Conservation (phyloP, 2,113 vertebrate species). For the Pheucticus melanocephalus region DNA sequence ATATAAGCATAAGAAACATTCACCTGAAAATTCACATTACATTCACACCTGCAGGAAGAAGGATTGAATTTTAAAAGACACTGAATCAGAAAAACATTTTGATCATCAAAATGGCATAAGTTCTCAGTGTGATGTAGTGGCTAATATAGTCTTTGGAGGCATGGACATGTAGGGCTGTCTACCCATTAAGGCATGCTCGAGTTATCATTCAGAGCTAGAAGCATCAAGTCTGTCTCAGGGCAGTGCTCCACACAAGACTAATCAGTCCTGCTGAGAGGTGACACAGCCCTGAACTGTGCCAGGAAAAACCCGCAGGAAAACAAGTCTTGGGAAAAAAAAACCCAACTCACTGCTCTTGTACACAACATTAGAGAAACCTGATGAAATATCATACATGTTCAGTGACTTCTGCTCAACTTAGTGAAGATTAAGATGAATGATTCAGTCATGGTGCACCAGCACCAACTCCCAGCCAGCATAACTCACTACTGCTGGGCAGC, state of each 20-base stretch:
- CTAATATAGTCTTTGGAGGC: background rate
- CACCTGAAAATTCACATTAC: background rate
- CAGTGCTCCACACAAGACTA: background rate
- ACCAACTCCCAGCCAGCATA: background rate
- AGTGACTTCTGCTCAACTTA: background rate
- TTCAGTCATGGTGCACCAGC: background rate
- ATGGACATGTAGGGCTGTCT: background rate
- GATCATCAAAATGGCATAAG: background rate
- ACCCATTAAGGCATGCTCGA: background rate
- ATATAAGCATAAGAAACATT: background rate
- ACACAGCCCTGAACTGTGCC: background rate
- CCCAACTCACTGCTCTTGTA: background rate
- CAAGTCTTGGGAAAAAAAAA: background rate
- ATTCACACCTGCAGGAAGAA: background rate
- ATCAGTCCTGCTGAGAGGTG: background rate
- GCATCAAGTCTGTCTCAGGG: background rate
- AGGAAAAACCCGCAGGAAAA: background rate
- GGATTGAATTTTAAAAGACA: background rate
- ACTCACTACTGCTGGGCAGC: background rate
- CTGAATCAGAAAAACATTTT: background rate
- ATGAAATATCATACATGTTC: background rate
- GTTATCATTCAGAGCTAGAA: background rate
- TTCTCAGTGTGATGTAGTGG: background rate
- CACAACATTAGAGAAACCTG: background rate
- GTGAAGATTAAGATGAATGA: background rate